Evolutionary conservation across 2,888 invertebrate genomes (phyloP), one percentile per base, ranked within the genome.

Genomic region (Esperia sulphurella): DNA sequence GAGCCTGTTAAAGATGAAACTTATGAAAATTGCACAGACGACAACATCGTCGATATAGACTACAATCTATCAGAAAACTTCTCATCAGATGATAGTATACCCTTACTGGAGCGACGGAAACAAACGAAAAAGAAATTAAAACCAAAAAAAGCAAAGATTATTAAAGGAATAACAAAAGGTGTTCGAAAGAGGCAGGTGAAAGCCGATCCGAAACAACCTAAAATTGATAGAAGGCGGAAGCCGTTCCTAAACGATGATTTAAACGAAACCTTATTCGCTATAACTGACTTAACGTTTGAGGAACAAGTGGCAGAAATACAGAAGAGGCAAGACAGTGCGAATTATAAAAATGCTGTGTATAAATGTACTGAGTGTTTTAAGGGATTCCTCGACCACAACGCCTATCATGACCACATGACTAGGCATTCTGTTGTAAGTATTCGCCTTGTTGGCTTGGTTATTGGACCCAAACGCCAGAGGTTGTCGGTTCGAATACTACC

Each of bases 301-400:
- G 86, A 87, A 14, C 88, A 89, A 50, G 56, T 85, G 0, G 85
- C 82, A 0, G 87, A 88, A 14, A 86, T 89, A 4, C 54, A 74
- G 35, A 86, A 86, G 44, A 61, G 88, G 0, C 77, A 72, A 12
- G 84, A 88, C 0, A 71, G 75, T 14, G 54, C 82, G 0, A 84
- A 86, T 39, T 88, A 80, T 50, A 86, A 81, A 47, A 85, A 85
- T 43, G 66, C 85, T 0, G 63, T 78, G 0, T 88, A 68, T 46
- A 86, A 85, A 43, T 89, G 88, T 44, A 74, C 70, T 0, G 76
- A 68, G 9, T 89, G 88, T 46, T 89, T 62, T 9, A 86, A 86
- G 54, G 87, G 87, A 0, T 88, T 87, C 51, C 50, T 84, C 9
- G 87, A 86, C 5, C 75, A 81, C 33, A 84, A 81, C 0, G 82